Conservation (phyloP, 2,888 invertebrate species). For the Brachypterus glaber region DNA sequence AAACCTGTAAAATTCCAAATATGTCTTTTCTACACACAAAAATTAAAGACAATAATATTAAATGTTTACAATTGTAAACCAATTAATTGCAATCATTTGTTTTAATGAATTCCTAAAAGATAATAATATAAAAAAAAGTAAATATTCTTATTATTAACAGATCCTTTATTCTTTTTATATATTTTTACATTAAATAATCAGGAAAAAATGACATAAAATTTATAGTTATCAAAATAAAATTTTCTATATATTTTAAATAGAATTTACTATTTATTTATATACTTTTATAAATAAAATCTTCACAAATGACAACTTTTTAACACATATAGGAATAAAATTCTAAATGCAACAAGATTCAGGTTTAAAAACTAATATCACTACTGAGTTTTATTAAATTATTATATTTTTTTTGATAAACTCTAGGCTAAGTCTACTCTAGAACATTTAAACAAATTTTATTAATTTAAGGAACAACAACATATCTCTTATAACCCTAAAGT, state of each 20-base stretch:
- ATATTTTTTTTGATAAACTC: slow-evolving; percentile 12
- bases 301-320: slow-evolving; percentile 9
- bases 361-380: slow-evolving; percentile 25
- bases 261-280: slow-evolving; percentile 13
- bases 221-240: slow-evolving; percentile 31
- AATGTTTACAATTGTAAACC: no score
- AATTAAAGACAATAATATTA: no score
- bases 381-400: slow-evolving; percentile 13
- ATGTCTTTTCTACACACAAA: no score
- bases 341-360: slow-evolving; percentile 18
- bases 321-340: slow-evolving; percentile 14
- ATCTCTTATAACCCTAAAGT: no score
- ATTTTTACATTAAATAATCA: slow-evolving; percentile 17
- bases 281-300: slow-evolving; percentile 14
- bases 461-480: slow-evolving; percentile 9
- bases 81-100: no score
- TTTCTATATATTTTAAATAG: slow-evolving; percentile 13
- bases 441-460: no score
- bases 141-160: no score
- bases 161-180: slow-evolving; percentile 23
- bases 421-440: no score
- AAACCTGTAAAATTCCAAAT: no score
- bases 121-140: no score
- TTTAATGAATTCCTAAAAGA: no score
- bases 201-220: slow-evolving; percentile 24